Conservation (phyloP, 2,888 invertebrate species). For the Meloe dianella region DNA sequence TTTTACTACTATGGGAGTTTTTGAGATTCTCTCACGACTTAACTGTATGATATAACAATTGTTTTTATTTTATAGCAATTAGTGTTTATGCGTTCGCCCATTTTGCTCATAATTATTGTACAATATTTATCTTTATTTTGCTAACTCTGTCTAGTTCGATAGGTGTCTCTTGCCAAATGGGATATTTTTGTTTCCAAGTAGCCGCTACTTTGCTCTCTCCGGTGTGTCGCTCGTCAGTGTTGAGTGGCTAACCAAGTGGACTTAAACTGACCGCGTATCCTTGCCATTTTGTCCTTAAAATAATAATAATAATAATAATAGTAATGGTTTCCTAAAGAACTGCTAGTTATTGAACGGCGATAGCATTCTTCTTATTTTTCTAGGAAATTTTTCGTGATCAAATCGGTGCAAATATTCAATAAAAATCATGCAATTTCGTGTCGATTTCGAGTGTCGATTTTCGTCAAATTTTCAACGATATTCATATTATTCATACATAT, state of each 20-base stretch:
- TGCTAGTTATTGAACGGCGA: not conserved
- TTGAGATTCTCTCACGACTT: not conserved
- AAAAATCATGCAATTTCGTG: slow-evolving; percentile 33
- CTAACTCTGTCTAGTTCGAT: slow-evolving; percentile 55
- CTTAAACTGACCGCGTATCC: slow-evolving; percentile 41
- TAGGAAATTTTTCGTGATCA: not conserved
- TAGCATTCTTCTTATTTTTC: not conserved
- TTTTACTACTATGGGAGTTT: not conserved
- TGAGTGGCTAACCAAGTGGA: slow-evolving; percentile 52
- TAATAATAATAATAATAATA: not conserved
- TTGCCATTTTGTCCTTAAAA: not conserved
- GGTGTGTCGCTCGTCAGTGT: slow-evolving; percentile 49
- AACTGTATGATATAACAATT: not conserved
- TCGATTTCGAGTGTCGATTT: not conserved
- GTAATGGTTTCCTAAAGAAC: not conserved
- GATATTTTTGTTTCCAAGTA: slow-evolving; percentile 60
- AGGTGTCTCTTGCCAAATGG: slow-evolving; percentile 60
- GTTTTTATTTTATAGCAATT: slow-evolving; percentile 22
- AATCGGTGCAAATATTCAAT: not conserved
- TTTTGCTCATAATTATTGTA: slow-evolving; percentile 22
- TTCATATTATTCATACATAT: too few relatives aligned
- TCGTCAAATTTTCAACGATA: too few relatives aligned
- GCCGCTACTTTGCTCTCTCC: slow-evolving; percentile 50
- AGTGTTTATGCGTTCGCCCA: not conserved
- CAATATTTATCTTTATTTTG: slow-evolving; percentile 57